Evolutionary conservation across 2,113 vertebrate species (phyloP), one percentile per base, ranked within the genome.

Genomic region (Rhegmatorhina hoffmannsi): DNA sequence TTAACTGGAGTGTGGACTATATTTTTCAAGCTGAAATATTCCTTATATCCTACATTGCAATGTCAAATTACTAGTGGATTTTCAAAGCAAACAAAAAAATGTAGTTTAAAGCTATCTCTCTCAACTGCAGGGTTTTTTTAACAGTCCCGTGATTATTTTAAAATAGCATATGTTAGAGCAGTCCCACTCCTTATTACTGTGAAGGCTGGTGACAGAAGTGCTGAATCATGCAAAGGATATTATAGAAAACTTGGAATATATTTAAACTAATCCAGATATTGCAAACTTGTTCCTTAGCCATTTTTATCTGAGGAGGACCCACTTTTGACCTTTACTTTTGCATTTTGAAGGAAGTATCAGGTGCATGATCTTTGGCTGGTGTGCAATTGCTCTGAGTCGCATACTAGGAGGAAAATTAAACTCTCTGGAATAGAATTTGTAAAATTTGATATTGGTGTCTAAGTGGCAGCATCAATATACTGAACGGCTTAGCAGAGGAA

Each of bases 81-180:
- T 96, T 92, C 79, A 96, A 84, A 95, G 81, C 25, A 95, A 96
- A 90, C 60, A 91, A 72, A 94, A 94, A 44, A 44, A 76, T 10
- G 56, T 78, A 87, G 87, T 90, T 91, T 92, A 91, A 96, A 96
- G 44, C 56, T 49, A 46, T 66, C 58, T 76, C 17, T 89, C 49
- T 96, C 90, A 95, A 64, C 58, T 95, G 67, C 9, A 69, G n/a
- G 5, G 1, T 24, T 53, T 94, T 63, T 96, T 88, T 63, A 93
- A 84, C 23, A 73, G 84, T 95, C 66, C 43, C 19, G 10, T 72
- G 36, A 28, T 90, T 95, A 77, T 89, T 97, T 96, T 93, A 95
- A 93, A 94, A 90, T 70, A 86, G 50, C 44, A 5, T 78, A 38
- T 80, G 56, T 73, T 92, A 50, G 44, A 83, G n/a, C 38, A 85